phyloP scores from a whole-genome alignment of 2,888 invertebrate species.

The Melipona beecheii region DNA sequence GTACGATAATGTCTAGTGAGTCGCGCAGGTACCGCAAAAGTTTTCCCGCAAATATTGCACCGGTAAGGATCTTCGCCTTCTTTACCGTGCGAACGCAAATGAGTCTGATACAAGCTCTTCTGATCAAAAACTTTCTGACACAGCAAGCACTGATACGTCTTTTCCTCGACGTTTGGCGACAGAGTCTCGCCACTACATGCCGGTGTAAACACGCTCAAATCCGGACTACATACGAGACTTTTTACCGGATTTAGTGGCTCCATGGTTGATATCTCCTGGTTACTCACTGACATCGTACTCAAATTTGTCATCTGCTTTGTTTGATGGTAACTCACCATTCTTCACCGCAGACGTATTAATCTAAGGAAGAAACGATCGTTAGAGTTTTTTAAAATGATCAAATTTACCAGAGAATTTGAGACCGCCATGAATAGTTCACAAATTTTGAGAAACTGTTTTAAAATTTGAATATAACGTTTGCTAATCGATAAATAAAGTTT shows the following conservation, averaged over 20 bases:
- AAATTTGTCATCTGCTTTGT: conserved; percentile 65
- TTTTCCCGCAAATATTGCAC: conserved; percentile 95
- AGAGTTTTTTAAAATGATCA: neutral
- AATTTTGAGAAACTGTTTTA: neutral
- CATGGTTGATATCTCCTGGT: conserved; percentile 36
- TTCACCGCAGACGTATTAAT: conserved; percentile 3
- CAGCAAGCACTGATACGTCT: conserved; percentile 87
- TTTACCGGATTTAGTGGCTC: conserved; percentile 82
- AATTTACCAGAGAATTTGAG: neutral
- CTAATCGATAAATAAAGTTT: neutral
- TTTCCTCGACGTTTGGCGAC: conserved; percentile 61
- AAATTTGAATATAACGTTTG: neutral
- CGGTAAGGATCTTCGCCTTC: conserved; percentile 90
- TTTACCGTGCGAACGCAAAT: conserved; percentile 88
- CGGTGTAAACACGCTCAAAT: conserved; percentile 84
- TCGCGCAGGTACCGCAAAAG: conserved; percentile 95
- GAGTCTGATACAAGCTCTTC: conserved; percentile 90
- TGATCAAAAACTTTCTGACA: conserved; percentile 91
- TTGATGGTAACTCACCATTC: conserved; percentile 78
- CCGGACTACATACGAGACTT: conserved; percentile 87
- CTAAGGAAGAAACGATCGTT: conserved; percentile 4
- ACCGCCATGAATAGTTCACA: neutral
- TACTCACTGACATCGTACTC: conserved; percentile 63
- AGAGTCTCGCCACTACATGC: conserved; percentile 51
- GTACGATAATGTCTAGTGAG: conserved; percentile 94